phyloP scores from a whole-genome alignment of 2,797 vertebrate genomes.

The Hephaestus fuliginosus region DNA sequence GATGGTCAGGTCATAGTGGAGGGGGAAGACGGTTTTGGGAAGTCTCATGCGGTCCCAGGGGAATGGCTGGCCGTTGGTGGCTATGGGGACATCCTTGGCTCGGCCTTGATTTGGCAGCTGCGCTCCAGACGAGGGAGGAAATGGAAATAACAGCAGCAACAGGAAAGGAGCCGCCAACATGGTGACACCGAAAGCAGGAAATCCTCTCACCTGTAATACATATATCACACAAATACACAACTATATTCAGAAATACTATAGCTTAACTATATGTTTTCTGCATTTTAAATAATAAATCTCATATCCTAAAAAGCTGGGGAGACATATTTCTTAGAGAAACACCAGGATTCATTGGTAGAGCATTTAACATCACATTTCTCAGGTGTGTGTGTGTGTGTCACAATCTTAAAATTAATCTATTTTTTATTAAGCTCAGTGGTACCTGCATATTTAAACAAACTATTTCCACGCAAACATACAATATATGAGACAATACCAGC shows the following conservation, averaged over 20 bases:
- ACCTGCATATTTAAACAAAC: background rate
- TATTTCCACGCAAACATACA: background rate
- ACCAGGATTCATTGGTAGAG: background rate
- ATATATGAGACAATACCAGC: accelerated
- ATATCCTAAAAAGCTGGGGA: no score
- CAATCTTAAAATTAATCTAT: background rate
- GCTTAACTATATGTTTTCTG: background rate
- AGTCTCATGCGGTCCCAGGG: slow-evolving; percentile 92
- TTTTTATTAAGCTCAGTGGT: background rate
- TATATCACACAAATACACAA: background rate
- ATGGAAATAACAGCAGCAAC: slow-evolving; percentile 50
- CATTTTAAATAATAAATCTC: background rate
- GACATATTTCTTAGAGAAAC: background rate
- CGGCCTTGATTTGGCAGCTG: slow-evolving; percentile 64
- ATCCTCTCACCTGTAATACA: slow-evolving; percentile 56
- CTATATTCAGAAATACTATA: background rate
- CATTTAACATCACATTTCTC: background rate
- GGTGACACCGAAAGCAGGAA: slow-evolving; percentile 23
- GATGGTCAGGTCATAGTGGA: slow-evolving; percentile 89
- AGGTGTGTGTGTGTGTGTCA: background rate
- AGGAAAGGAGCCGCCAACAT: slow-evolving; percentile 71
- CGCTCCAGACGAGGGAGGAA: slow-evolving; percentile 56
- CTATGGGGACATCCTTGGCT: slow-evolving; percentile 53
- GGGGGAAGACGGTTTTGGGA: slow-evolving; percentile 82
- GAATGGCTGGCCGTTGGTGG: slow-evolving; percentile 82